A percentile compares a stretch with the other conserved stretches of the same genome.
These are phyloP conservation scores for Amblyteles armatorius DNA, from an alignment of 2,888 invertebrate genomes.

Conservation along the genomic window DNA sequence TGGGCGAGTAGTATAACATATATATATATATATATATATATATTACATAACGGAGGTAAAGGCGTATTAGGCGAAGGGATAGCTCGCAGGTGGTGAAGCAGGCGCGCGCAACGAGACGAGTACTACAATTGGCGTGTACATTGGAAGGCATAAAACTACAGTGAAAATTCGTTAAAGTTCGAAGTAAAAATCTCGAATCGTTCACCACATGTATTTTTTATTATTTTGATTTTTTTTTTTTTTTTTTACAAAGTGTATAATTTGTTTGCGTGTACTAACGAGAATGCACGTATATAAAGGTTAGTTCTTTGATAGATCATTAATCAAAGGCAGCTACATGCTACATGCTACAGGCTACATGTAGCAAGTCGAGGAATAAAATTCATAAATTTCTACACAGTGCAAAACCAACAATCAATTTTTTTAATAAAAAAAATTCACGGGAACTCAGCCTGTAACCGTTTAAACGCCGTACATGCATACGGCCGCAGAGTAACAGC, in stretches of 20 bases:
- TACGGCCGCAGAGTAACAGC: neutral
- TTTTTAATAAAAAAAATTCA: neutral
- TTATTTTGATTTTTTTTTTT: too few relatives aligned
- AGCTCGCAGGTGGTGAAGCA: constrained; percentile 26
- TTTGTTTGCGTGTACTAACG: too few relatives aligned
- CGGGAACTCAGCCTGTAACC: neutral
- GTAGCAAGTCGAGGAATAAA: neutral
- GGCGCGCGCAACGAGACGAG: constrained; percentile 25
- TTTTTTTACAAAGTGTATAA: too few relatives aligned
- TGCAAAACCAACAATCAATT: neutral
- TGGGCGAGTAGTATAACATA: constrained; percentile 43
- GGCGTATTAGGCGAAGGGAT: constrained; percentile 20
- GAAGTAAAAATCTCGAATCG: too few relatives aligned
- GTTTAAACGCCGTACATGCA: neutral
- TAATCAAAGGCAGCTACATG: too few relatives aligned
- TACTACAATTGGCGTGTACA: constrained; percentile 10
- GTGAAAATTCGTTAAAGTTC: constrained; percentile 1
- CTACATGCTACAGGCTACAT: too few relatives aligned
- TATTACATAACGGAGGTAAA: constrained; percentile 27
- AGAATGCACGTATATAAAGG: too few relatives aligned
- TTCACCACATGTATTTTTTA: too few relatives aligned
- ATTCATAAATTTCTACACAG: neutral
- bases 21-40: constrained; percentile 6
- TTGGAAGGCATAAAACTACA: neutral
- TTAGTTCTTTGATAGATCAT: too few relatives aligned